Evolutionary conservation across 2,797 vertebrate genomes (phyloP).

Genomic region (Cyprinodon diabolis): DNA sequence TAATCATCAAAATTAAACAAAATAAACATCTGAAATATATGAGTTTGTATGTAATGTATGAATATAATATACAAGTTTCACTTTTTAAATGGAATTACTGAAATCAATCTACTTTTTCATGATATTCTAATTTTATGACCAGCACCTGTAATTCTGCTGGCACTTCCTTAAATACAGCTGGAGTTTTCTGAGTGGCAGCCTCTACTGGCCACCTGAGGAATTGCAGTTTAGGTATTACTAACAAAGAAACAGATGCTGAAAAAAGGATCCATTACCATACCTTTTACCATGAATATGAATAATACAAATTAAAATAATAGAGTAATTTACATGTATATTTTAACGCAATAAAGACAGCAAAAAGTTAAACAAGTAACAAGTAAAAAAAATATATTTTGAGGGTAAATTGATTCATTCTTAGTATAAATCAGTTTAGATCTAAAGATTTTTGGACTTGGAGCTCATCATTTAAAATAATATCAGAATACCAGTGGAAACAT

Average conservation of each 20-base stretch:
- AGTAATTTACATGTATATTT: neutral
- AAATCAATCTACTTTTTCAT: too few species aligned
- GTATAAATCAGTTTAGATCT: neutral
- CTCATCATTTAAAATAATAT: too few species aligned
- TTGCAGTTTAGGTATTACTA: neutral
- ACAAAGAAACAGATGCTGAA: neutral
- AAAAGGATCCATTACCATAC: too few species aligned
- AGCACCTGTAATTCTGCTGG: too few species aligned
- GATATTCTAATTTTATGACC: too few species aligned
- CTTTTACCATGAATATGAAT: neutral
- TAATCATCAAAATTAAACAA: too few species aligned
- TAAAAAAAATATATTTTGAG: neutral
- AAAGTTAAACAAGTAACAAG: neutral
- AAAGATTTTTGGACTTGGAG: neutral
- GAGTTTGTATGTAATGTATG: too few species aligned
- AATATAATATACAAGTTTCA: too few species aligned
- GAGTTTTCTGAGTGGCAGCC: neutral
- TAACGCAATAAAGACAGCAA: neutral
- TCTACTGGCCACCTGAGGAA: constrained; percentile 1
- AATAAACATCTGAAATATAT: too few species aligned
- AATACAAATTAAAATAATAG: neutral
- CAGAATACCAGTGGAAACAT: too few species aligned
- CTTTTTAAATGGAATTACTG: too few species aligned
- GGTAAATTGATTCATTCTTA: neutral
- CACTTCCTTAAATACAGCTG: neutral